Percentiles rank a stretch among this genome's conserved stretches.
Evolutionary conservation across 1,140 invertebrate genomes (phyloP).

Genomic region (Trichonephila clavata): DNA sequence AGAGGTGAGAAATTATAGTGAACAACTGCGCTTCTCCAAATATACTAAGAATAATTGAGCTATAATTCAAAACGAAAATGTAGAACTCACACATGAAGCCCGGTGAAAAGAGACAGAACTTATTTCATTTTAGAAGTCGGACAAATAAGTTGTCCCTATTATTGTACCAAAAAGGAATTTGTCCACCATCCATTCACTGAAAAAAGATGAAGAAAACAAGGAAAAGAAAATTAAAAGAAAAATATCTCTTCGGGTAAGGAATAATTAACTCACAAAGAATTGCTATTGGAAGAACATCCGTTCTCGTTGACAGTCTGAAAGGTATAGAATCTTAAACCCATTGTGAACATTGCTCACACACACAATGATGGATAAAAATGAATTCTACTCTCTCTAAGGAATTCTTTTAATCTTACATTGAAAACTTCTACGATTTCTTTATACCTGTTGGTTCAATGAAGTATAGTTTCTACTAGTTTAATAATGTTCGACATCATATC

Average conservation of each 20-base stretch:
- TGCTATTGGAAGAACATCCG: conserved; percentile 13
- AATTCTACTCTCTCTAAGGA: neutral
- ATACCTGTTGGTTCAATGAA: neutral
- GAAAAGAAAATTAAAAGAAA: conserved; percentile 18
- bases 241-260: neutral
- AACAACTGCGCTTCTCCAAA: neutral
- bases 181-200: conserved; percentile 9
- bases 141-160: neutral
- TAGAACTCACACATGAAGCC: neutral
- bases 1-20: neutral
- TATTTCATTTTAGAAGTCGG: neutral
- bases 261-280: conserved; percentile 48
- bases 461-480: neutral
- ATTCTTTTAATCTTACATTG: neutral
- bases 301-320: conserved; percentile 18
- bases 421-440: neutral
- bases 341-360: conserved; percentile 1
- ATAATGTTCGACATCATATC: neutral
- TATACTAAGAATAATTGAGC: neutral
- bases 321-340: conserved; percentile 1
- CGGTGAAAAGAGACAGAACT: neutral
- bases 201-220: neutral
- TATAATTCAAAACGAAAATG: conserved; percentile 1
- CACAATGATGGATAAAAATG: conserved; percentile 29
- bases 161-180: conserved; percentile 8